These are phyloP conservation scores for Tenodera sinensis DNA, from an alignment of 2,888 invertebrate species.

Conservation along the genomic window DNA sequence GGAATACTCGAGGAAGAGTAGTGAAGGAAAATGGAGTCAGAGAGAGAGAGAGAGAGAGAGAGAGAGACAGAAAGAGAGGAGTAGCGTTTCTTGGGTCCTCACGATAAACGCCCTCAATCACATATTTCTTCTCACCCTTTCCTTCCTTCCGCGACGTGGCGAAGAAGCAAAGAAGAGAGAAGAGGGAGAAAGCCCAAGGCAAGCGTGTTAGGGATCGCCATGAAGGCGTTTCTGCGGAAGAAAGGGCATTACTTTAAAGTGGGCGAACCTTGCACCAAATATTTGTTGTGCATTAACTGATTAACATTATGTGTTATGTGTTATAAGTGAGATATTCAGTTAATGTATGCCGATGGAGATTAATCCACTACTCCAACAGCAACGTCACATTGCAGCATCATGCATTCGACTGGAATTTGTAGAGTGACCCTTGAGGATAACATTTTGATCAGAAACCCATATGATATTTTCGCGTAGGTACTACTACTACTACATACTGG, in stretches of 20 bases:
- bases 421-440: too few species aligned
- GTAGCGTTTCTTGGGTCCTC: neutral
- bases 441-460: too few species aligned
- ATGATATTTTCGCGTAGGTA: too few species aligned
- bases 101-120: neutral
- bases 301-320: neutral
- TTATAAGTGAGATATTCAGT: neutral
- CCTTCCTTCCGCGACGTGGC: neutral
- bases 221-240: neutral
- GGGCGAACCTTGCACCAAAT: neutral
- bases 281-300: neutral
- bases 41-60: neutral
- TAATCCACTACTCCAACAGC: too few species aligned
- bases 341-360: too few species aligned
- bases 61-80: neutral
- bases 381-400: too few species aligned
- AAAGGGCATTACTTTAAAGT: neutral
- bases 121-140: neutral
- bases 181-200: neutral
- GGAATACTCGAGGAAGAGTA: constrained; percentile 6
- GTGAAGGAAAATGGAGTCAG: neutral
- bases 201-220: neutral
- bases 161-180: neutral
- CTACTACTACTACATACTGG: too few species aligned
- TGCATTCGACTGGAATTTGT: too few species aligned